Conservation (phyloP, 2,113 vertebrate species). For the Anhinga anhinga region DNA sequence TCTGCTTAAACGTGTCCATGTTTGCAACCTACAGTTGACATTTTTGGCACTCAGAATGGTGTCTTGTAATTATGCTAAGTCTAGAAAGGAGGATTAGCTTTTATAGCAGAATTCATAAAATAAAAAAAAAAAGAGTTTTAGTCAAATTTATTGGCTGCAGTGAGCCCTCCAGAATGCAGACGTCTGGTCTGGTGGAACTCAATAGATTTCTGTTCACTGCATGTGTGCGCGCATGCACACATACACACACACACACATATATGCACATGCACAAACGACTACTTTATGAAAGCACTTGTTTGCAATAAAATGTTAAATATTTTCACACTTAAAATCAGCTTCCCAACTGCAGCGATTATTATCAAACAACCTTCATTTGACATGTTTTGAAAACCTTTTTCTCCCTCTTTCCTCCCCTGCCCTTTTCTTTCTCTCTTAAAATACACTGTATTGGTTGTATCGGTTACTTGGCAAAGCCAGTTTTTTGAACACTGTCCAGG, state of each 20-base stretch:
- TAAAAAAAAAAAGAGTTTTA: slow-evolving; percentile 56
- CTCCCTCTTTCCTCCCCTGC: background rate
- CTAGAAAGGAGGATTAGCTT: slow-evolving; percentile 79
- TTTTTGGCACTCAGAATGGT: slow-evolving; percentile 76
- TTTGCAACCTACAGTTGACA: slow-evolving; percentile 77
- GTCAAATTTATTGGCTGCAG: slow-evolving; percentile 82
- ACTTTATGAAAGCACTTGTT: slow-evolving; percentile 52
- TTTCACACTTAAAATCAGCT: slow-evolving; percentile 60
- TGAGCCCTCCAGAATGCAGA: slow-evolving; percentile 77
- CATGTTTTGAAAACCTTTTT: slow-evolving; percentile 16
- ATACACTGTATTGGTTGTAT: background rate
- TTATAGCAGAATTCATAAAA: slow-evolving; percentile 79
- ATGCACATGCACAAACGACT: background rate
- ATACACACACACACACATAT: background rate
- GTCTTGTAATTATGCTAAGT: slow-evolving; percentile 79
- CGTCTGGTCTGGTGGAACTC: slow-evolving; percentile 79
- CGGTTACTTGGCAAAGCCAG: background rate
- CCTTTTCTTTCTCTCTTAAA: background rate
- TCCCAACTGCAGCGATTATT: background rate
- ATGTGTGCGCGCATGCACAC: background rate
- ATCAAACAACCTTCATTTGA: background rate
- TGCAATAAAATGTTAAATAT: slow-evolving; percentile 64
- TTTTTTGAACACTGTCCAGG: background rate
- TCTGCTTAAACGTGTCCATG: slow-evolving; percentile 77
- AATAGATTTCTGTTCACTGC: slow-evolving; percentile 75